These are phyloP conservation scores for Sinodicranocentrus sp. DNA, from an alignment of 2,888 invertebrate species.

Conservation along the genomic window DNA sequence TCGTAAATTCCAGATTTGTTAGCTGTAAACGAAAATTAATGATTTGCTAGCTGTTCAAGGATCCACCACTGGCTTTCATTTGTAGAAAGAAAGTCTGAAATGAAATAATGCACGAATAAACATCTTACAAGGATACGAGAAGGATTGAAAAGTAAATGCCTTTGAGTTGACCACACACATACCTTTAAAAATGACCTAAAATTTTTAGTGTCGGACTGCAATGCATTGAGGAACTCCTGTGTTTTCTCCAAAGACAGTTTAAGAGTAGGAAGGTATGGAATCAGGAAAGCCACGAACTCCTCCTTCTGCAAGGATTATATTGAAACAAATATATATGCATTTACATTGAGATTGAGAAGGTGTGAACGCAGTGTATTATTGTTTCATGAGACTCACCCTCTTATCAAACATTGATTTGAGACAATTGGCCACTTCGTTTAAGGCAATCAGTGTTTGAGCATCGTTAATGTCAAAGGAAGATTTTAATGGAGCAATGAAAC, in stretches of 20 bases:
- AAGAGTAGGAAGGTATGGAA: constrained; percentile 79
- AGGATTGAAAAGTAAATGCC: not conserved
- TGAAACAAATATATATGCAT: not conserved
- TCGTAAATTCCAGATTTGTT: too few species aligned
- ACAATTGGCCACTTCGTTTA: constrained; percentile 78
- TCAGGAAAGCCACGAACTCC: constrained; percentile 79
- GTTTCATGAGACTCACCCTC: constrained; percentile 76
- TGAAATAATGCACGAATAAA: not conserved
- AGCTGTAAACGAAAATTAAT: not conserved
- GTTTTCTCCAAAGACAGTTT: constrained; percentile 78
- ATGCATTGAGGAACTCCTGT: constrained; percentile 79
- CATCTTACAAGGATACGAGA: not conserved
- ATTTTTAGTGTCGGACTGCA: constrained; percentile 79
- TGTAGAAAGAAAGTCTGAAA: constrained; percentile 68
- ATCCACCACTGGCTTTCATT: constrained; percentile 42
- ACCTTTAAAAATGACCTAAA: constrained; percentile 80
- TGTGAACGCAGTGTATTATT: too few species aligned
- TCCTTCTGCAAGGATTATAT: constrained; percentile 78
- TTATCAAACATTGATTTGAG: constrained; percentile 77
- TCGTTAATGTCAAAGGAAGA: constrained; percentile 80
- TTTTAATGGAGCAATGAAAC: constrained; percentile 80
- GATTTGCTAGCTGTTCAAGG: constrained; percentile 3
- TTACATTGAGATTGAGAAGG: too few species aligned
- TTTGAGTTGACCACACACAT: constrained; percentile 61
- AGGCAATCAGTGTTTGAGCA: constrained; percentile 80